Conservation (phyloP, 2,797 vertebrate species). For the Melanotaenia trifasciata region DNA sequence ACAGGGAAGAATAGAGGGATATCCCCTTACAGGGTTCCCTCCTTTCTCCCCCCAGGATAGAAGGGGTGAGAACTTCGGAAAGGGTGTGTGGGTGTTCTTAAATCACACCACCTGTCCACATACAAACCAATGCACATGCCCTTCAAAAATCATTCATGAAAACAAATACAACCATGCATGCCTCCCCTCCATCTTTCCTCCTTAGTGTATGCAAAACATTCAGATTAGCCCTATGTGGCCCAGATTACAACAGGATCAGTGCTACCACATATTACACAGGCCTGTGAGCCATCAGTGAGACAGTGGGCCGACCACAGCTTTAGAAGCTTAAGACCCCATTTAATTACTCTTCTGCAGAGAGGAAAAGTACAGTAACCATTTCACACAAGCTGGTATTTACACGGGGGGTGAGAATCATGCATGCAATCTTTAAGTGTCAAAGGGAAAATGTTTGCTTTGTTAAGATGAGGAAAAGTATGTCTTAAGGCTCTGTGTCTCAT, state of each 20-base stretch:
- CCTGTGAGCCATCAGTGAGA: conserved; percentile 58
- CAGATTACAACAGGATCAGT: conserved; percentile 79
- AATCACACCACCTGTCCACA: conserved; percentile 72
- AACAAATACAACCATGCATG: conserved; percentile 5
- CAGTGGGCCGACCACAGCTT: conserved; percentile 60
- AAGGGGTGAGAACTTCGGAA: conserved; percentile 71
- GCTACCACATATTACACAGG: conserved; percentile 61
- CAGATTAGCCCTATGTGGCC: conserved; percentile 79
- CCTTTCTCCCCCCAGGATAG: conserved; percentile 83
- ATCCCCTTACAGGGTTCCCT: conserved; percentile 85
- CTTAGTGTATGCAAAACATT: conserved; percentile 41
- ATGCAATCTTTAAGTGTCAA: conserved; percentile 20
- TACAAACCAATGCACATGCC: conserved; percentile 10
- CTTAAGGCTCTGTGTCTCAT: conserved; percentile 8
- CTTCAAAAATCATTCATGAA: conserved; percentile 26
- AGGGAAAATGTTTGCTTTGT: conserved; percentile 23
- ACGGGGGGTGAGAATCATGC: conserved; percentile 1
- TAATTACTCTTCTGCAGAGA: conserved; percentile 78
- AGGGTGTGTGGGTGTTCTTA: conserved; percentile 50
- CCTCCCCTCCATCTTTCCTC: conserved; percentile 12
- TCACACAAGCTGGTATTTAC: conserved; percentile 49
- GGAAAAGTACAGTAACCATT: conserved; percentile 68
- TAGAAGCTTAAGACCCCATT: conserved; percentile 73
- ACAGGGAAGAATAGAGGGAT: conserved; percentile 87
- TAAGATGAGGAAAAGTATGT: background rate